phyloP scores from a whole-genome alignment of 1,140 invertebrate species.

The Sycophaga agraensis region DNA sequence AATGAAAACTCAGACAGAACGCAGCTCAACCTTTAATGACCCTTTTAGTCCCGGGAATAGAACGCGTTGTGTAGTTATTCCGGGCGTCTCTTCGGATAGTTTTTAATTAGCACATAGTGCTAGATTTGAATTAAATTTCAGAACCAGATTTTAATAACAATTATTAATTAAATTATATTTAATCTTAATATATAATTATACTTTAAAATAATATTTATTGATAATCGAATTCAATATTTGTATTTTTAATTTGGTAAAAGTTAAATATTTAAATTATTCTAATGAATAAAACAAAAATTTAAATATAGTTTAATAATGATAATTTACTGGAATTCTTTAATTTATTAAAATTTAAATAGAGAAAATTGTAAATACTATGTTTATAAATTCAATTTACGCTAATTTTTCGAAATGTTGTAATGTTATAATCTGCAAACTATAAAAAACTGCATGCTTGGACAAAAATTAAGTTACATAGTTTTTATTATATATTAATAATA shows the following conservation, averaged over 20 bases:
- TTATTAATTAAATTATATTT: background rate
- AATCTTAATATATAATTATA: background rate
- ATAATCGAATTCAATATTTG: too few relatives aligned
- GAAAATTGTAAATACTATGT: background rate
- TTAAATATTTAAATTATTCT: too few relatives aligned
- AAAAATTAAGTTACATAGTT: too few relatives aligned
- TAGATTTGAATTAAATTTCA: background rate
- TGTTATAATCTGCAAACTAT: too few relatives aligned
- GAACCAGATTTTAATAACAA: background rate
- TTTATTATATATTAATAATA: too few relatives aligned
- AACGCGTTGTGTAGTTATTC: constrained; percentile 3
- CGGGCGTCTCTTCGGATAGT: background rate
- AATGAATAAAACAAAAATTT: too few relatives aligned
- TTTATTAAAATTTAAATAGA: background rate
- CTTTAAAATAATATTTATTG: background rate
- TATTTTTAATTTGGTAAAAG: too few relatives aligned
- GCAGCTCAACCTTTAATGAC: constrained; percentile 2
- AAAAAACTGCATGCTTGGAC: too few relatives aligned
- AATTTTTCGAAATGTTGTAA: too few relatives aligned
- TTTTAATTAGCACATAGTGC: too few relatives aligned
- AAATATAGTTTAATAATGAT: too few relatives aligned
- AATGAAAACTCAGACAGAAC: constrained; percentile 4
- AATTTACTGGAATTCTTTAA: background rate
- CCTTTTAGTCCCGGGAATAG: constrained; percentile 4
- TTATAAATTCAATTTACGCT: too few relatives aligned